Evolutionary conservation across 2,888 invertebrate species (phyloP).

Genomic region (Eledone cirrhosa): DNA sequence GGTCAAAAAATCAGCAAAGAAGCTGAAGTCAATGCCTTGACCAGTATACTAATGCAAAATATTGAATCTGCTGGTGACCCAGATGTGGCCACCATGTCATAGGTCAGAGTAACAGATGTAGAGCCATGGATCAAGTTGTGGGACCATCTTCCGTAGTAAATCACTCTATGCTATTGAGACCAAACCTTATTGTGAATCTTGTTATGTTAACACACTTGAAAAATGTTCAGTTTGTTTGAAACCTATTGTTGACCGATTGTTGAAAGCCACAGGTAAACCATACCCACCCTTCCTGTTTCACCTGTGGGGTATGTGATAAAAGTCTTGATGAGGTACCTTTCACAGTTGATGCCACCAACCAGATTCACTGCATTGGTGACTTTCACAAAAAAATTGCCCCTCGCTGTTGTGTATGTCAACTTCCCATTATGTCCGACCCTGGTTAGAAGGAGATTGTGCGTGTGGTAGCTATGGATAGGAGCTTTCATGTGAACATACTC

Average conservation of each 20-base stretch:
- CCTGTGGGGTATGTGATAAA: slow-evolving; percentile 93
- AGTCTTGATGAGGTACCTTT: slow-evolving; percentile 97
- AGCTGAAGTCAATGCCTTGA: slow-evolving; percentile 87
- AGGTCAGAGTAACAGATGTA: too few species aligned
- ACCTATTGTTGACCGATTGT: slow-evolving; percentile 92
- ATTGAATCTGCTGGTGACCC: slow-evolving; percentile 72
- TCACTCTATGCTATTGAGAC: slow-evolving; percentile 93
- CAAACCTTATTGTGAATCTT: slow-evolving; percentile 94
- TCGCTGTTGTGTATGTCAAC: slow-evolving; percentile 93
- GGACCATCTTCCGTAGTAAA: slow-evolving; percentile 87
- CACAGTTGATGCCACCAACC: slow-evolving; percentile 97
- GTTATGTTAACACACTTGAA: slow-evolving; percentile 88
- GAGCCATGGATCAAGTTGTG: too few species aligned
- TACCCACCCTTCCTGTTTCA: slow-evolving; percentile 98
- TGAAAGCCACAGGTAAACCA: slow-evolving; percentile 97
- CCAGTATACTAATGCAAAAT: slow-evolving; percentile 86
- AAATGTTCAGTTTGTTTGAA: slow-evolving; percentile 96
- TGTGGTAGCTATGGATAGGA: slow-evolving; percentile 95
- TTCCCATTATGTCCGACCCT: slow-evolving; percentile 96
- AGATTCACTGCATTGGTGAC: slow-evolving; percentile 98
- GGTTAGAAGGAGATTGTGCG: slow-evolving; percentile 97
- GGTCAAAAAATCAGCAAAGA: slow-evolving; percentile 71
- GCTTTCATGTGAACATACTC: slow-evolving; percentile 94
- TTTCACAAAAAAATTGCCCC: slow-evolving; percentile 99
- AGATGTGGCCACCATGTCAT: too few species aligned